Evolutionary conservation across 2,888 invertebrate species (phyloP).

Genomic region (Eremobia ochroleuca): DNA sequence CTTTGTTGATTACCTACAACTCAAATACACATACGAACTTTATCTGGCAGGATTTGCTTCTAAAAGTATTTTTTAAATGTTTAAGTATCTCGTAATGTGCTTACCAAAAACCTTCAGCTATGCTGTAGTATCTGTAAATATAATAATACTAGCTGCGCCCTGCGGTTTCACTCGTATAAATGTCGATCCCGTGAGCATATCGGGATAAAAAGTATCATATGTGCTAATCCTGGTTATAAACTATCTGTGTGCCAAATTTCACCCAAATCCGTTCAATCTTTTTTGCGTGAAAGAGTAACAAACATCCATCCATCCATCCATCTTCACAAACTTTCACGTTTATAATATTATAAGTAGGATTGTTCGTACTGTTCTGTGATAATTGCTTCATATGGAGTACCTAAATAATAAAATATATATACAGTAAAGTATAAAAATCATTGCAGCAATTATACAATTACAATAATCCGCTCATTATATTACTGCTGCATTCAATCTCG

Average conservation of each 20-base stretch:
- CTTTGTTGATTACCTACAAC: conserved; percentile 23
- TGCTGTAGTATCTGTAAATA: neutral
- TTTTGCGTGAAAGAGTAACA: too few relatives aligned
- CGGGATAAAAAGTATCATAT: too few relatives aligned
- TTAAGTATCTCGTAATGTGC: neutral
- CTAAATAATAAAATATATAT: too few relatives aligned
- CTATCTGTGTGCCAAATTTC: too few relatives aligned
- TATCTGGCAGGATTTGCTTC: neutral
- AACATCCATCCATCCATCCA: too few relatives aligned
- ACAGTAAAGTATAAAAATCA: conserved; percentile 5
- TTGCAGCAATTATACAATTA: neutral
- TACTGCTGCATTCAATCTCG: conserved; percentile 32
- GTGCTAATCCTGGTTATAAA: too few relatives aligned
- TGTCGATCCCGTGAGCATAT: too few relatives aligned
- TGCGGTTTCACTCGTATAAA: too few relatives aligned
- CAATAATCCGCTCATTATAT: conserved; percentile 10
- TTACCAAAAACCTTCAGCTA: neutral
- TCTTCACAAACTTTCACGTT: too few relatives aligned
- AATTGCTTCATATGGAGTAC: neutral
- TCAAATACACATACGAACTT: neutral
- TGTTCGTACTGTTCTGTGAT: neutral
- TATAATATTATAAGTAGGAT: too few relatives aligned
- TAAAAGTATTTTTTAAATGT: conserved; percentile 3
- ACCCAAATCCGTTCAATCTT: too few relatives aligned
- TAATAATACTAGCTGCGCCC: too few relatives aligned